Conservation (phyloP, 2,888 invertebrate species). For the Axea sp. region DNA sequence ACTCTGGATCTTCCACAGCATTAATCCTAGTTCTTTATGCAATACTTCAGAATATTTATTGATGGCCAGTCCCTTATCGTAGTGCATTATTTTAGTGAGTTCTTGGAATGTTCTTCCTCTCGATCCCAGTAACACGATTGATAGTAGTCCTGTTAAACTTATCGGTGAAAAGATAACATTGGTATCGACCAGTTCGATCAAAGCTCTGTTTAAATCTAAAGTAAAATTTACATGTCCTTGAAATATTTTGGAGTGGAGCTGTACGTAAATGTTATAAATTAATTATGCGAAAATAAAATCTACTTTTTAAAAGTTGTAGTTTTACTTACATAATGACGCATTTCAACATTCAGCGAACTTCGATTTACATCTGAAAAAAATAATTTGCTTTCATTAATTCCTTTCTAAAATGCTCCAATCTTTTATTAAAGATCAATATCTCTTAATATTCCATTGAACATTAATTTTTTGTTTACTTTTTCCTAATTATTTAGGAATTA, state of each 20-base stretch:
- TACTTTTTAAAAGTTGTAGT: no score
- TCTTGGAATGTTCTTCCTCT: constrained; percentile 15
- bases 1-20: background rate
- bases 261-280: no score
- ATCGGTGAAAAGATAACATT: constrained; percentile 12
- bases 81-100: constrained; percentile 17
- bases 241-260: background rate
- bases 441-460: no score
- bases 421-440: background rate
- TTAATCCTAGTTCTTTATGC: constrained; percentile 1
- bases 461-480: no score
- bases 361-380: constrained; percentile 1
- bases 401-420: no score
- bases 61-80: constrained; percentile 14
- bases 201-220: constrained; percentile 11
- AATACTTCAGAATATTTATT: constrained; percentile 28
- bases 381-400: background rate
- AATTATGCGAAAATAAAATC: no score
- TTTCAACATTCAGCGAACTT: no score
- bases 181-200: background rate
- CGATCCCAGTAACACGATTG: constrained; percentile 2
- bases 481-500: no score
- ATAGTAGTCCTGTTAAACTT: constrained; percentile 15
- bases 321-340: constrained; percentile 4
- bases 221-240: constrained; percentile 12